Base-by-base conservation (phyloP, 2,113 vertebrate species). In the Eidolon helvum region DNA sequence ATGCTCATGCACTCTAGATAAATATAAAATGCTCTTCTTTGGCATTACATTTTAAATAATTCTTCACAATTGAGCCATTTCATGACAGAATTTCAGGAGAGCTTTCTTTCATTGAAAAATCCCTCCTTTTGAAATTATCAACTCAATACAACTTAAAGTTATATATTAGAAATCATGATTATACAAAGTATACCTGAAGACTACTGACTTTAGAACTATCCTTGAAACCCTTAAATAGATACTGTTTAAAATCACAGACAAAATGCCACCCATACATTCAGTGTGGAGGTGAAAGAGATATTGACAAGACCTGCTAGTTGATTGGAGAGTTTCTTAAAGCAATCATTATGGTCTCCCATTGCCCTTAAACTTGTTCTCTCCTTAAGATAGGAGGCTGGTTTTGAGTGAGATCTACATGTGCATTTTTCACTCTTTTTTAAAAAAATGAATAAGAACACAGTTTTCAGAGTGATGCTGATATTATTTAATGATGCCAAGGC, bases 401-500 rank as follows among this genome's bases (percentile, higher is more conserved):
- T 79, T 94, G 33, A 53, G 8, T 92, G 38, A 86, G 6, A 92
- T 77, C 35, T 94, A 9, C 77, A 9, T 77, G 30, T 65, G 30
- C 33, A 69, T 93, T 82, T 75, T 88, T 77, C 33, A 66, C 5
- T 66, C 80, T n/a, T 90, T 77, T 90, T 79, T 9, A 35, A 55
- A 80, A 80, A 45, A 75, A 74, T 75, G 43, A 96, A 80, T 24
- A 79, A 59, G 59, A 87, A 80, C 55, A 74, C 55, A 82, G 38
- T 96, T 96, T 88, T 96, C 83, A 93, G 40, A 89, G n/a, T 87
- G 50, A 79, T 87, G 78, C 80, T 86, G 63, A 40, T 63, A 91
- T 74, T 96, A 92, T 45, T 86, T 88, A 50, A 93, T 88, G 61
- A 97, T 59, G 77, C 87, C 94, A 98, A 82, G 38, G 30, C 22